Evolutionary conservation across 1,140 invertebrate species (phyloP).

Genomic region (Drosophila pandora): DNA sequence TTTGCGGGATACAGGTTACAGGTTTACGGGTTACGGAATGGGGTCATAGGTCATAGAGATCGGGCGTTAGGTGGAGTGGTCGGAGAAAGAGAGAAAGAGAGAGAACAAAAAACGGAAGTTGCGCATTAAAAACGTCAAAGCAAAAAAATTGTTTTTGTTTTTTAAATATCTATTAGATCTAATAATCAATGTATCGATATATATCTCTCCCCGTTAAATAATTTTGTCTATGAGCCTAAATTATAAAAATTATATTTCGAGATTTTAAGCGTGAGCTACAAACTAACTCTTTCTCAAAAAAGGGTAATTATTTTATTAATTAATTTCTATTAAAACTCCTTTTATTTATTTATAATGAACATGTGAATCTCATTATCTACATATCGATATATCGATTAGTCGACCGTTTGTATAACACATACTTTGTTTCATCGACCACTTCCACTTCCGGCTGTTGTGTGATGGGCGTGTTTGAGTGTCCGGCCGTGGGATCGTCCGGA

Average conservation of each 20-base stretch:
- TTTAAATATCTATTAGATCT: constrained; percentile 58
- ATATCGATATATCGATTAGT: constrained; percentile 39
- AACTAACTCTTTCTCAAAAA: no score
- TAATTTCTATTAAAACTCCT: background rate
- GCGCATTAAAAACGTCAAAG: constrained; percentile 83
- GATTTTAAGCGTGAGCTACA: no score
- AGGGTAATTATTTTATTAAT: no score
- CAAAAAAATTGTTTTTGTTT: constrained; percentile 54
- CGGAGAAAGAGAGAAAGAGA: constrained; percentile 47
- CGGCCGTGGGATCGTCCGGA: constrained; percentile 96
- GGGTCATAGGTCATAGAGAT: background rate
- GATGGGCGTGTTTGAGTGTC: constrained; percentile 98
- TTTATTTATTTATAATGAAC: background rate
- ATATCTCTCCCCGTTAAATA: background rate
- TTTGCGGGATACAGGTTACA: background rate
- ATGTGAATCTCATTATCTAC: constrained; percentile 3
- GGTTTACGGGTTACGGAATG: constrained; percentile 4
- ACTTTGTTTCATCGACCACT: constrained; percentile 96
- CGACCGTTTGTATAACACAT: constrained; percentile 83
- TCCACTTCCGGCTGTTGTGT: constrained; percentile 96
- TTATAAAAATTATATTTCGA: no score
- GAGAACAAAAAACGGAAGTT: constrained; percentile 53
- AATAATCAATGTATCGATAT: constrained; percentile 75
- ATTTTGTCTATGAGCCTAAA: background rate
- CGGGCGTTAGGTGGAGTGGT: constrained; percentile 20